Evolutionary conservation across 2,797 vertebrate species (phyloP).

Genomic region (Cuculus canorus): DNA sequence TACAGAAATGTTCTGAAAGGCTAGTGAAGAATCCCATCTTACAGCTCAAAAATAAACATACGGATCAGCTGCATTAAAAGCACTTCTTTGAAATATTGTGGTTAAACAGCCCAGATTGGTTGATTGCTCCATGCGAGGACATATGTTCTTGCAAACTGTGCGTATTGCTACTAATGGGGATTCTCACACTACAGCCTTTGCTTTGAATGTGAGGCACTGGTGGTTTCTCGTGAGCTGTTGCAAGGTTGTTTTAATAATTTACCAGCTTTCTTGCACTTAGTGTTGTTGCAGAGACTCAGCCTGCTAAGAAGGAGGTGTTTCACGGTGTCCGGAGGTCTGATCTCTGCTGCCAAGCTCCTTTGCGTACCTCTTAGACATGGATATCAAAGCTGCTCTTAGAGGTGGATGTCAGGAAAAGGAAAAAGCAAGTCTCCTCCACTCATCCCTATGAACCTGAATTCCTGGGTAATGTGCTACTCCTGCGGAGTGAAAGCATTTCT

Average conservation of each 20-base stretch:
- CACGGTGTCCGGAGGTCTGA: constrained; percentile 20
- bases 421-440: background rate
- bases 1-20: constrained; percentile 24
- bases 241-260: constrained; percentile 71
- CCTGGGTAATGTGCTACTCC: background rate
- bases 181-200: constrained; percentile 62
- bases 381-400: constrained; percentile 24
- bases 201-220: constrained; percentile 58
- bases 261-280: constrained; percentile 53
- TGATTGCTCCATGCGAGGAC: constrained; percentile 63
- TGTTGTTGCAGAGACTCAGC: constrained; percentile 35
- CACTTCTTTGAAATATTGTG: constrained; percentile 56
- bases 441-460: background rate
- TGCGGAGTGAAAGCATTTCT: constrained; percentile 20
- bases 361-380: constrained; percentile 33
- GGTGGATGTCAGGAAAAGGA: background rate
- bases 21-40: constrained; percentile 10
- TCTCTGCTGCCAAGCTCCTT: constrained; percentile 21
- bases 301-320: constrained; percentile 31
- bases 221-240: constrained; percentile 60
- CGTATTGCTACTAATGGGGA: constrained; percentile 69
- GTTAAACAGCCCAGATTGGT: constrained; percentile 68
- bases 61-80: constrained; percentile 59
- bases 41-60: constrained; percentile 56
- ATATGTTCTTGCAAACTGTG: constrained; percentile 69